Base-by-base conservation (phyloP, 64 coral and sea anemone species). In the Anthopleura sola region DNA sequence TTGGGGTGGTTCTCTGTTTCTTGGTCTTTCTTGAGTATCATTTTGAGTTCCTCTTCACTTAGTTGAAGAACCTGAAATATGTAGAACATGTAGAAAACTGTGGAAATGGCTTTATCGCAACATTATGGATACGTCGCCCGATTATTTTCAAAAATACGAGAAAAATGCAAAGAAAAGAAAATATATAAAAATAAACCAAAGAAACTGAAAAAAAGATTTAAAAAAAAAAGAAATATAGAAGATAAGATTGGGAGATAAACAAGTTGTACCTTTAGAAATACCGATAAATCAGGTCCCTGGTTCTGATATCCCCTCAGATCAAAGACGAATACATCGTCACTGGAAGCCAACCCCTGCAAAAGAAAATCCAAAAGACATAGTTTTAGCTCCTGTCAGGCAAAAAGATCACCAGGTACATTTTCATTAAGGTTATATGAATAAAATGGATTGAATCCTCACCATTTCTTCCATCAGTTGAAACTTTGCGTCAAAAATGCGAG, bases 401-500 rank as follows among this genome's bases (percentile, higher is more conserved):
- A n/a, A n/a, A n/a, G n/a, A n/a, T n/a, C n/a, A n/a, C n/a, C n/a
- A n/a, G n/a, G n/a, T n/a, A n/a, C n/a, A n/a, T n/a, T n/a, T n/a
- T n/a, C n/a, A n/a, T n/a, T n/a, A n/a, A n/a, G n/a, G n/a, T n/a
- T n/a, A n/a, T n/a, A n/a, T n/a, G 13, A 71, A 66, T 29, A 34
- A 15, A 49, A 81, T 9, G 40, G 36, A 48, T 7, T 13, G 5
- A 40, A 75, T 85, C 78, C 93, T 36, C 49, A 96, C 94, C 83
- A 88, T 58, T 86, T 96, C 90, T 55, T 87, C 76, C 87, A 92
- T 83, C 12, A 96, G 86, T 46, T 96, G 87, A 92, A 96, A 92
- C 71, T 96, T 92, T 13, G 90, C 83, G 68, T 92, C 56, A 15
- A 90, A 13, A 4, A 96, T 32, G 37, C 69, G n/a, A 46, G 54